Conservation (phyloP, 2,888 invertebrate species). For the Drosophila colorata region DNA sequence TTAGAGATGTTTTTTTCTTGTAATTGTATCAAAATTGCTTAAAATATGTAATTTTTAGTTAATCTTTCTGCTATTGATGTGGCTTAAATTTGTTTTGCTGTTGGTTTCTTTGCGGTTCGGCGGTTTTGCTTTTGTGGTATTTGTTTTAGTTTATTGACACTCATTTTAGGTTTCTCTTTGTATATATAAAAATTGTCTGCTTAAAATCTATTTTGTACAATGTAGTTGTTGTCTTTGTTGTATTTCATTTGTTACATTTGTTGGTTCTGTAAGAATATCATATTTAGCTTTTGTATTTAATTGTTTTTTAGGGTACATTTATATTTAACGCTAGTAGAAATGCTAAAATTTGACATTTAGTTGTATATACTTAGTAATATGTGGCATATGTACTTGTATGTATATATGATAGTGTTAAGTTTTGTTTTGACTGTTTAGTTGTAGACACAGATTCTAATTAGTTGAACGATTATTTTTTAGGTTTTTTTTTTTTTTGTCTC, state of each 20-base stretch:
- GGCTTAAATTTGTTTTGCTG: slow-evolving; percentile 20
- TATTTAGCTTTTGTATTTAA: slow-evolving; percentile 22
- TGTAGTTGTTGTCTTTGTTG: slow-evolving; percentile 78
- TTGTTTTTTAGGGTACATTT: slow-evolving; percentile 34
- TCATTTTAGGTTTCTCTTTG: slow-evolving; percentile 23
- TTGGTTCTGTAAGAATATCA: slow-evolving; percentile 58
- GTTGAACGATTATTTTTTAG: slow-evolving; percentile 29
- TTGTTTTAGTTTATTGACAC: slow-evolving; percentile 50
- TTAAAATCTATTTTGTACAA: slow-evolving; percentile 80
- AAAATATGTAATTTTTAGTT: slow-evolving; percentile 28
- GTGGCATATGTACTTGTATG: slow-evolving; percentile 31
- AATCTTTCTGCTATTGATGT: slow-evolving; percentile 20
- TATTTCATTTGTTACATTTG: slow-evolving; percentile 58
- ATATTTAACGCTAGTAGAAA: slow-evolving; percentile 63
- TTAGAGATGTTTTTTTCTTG: slow-evolving; percentile 26
- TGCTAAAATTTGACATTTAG: slow-evolving; percentile 72
- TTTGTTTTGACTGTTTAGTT: slow-evolving; percentile 48
- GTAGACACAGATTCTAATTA: slow-evolving; percentile 65
- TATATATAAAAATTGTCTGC: slow-evolving; percentile 67
- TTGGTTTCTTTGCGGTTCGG: slow-evolving; percentile 52
- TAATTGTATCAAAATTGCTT: slow-evolving; percentile 71
- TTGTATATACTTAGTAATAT: slow-evolving; percentile 45
- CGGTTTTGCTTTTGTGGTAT: slow-evolving; percentile 40
- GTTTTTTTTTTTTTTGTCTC: slow-evolving; percentile 7
- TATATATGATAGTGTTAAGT: slow-evolving; percentile 54